Evolutionary conservation across 2,888 invertebrate species (phyloP), one percentile per base, ranked within the genome.

Genomic region (Agriopis aurantiaria): DNA sequence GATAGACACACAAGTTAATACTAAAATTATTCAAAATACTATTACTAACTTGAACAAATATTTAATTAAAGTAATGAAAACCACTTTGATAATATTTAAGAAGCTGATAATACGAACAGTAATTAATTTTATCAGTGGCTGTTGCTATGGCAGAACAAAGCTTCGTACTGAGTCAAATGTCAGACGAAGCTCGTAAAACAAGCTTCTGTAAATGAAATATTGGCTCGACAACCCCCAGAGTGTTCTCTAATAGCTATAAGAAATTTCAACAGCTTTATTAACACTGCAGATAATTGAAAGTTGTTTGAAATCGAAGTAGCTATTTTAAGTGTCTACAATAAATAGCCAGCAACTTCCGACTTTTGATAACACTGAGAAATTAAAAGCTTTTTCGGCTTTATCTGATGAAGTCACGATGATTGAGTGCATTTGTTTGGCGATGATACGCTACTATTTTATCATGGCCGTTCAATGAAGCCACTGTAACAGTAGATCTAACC

Each of bases 201-300:
- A 79, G 80, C 82, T 79, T 75, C 80, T 80, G 81, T 83, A 82
- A 81, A 85, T 88, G 84, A 89, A 86, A 85, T 88, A 86, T 86
- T 82, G 80, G 80, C 75, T 68, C 79, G 75, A 74, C 77, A 80
- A 82, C 78, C 82, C 80, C 78, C 71, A 52, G 81, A 82, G 78
- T 73, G 74, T 75, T 74, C 68, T 72, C 69, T 70, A 65, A 73
- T 70, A 69, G 69, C 77, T 71, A 72, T 74, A 77, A 79, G 77
- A 80, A 79, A 79, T 77, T 80, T 80, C 78, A 81, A 80, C 78
- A 71, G 62, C 70, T 74, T 77, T 76, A 80, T 80, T 82, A 80
- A 77, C 76, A 71, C 78, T 77, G 68, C 65, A 69, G 72, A 75
- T 80, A 78, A 78, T 78, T 77, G 75, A 78, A 81, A 73, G 53